Evolutionary conservation across 2,888 invertebrate genomes (phyloP).

Genomic region (Drosophila prostipennis): DNA sequence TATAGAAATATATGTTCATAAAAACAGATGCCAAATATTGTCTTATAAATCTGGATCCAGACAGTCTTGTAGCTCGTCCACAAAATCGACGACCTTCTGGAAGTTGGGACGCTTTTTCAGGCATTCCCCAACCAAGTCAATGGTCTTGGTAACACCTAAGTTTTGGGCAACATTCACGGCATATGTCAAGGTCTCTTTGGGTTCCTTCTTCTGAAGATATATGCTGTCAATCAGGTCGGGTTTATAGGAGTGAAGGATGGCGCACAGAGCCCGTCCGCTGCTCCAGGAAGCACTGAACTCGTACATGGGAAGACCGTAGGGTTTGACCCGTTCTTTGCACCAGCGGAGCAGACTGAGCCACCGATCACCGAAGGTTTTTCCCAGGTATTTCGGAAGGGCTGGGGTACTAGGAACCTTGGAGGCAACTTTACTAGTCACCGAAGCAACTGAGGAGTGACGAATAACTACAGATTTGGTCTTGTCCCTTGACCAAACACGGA

Average conservation of each 20-base stretch:
- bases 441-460: too few species aligned
- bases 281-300: slow-evolving; percentile 59
- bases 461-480: too few species aligned
- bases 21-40: too few species aligned
- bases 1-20: neutral
- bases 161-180: slow-evolving; percentile 14
- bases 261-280: slow-evolving; percentile 60
- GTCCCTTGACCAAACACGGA: neutral
- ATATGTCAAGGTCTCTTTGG: slow-evolving; percentile 35
- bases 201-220: slow-evolving; percentile 1
- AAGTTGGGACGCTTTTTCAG: slow-evolving; percentile 30
- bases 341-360: slow-evolving; percentile 25
- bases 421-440: neutral
- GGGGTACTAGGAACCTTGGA: too few species aligned
- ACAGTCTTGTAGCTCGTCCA: slow-evolving; percentile 21
- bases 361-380: slow-evolving; percentile 47
- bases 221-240: slow-evolving; percentile 42
- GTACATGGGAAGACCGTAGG: slow-evolving; percentile 60
- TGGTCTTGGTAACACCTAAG: slow-evolving; percentile 36
- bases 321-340: slow-evolving; percentile 37
- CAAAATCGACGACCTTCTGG: slow-evolving; percentile 30
- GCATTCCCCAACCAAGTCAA: slow-evolving; percentile 25
- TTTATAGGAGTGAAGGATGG: slow-evolving; percentile 49
- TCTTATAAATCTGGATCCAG: slow-evolving; percentile 9
- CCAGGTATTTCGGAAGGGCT: slow-evolving; percentile 1